Evolutionary conservation across 2,113 vertebrate species (phyloP).

Genomic region (Hassar affinis): DNA sequence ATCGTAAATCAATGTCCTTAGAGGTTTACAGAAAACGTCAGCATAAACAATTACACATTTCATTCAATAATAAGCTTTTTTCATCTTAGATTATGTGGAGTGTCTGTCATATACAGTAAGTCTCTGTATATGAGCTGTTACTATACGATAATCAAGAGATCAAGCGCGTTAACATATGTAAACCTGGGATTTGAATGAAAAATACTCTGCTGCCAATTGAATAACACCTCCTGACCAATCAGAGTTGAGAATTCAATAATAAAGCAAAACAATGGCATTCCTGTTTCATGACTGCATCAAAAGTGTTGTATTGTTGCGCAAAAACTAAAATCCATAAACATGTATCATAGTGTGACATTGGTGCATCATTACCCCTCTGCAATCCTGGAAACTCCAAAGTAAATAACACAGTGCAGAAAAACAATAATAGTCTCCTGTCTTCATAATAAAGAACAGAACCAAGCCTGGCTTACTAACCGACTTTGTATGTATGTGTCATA

Average conservation of each 20-base stretch:
- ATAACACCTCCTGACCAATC: background rate
- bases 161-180: background rate
- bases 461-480: slow-evolving; percentile 23
- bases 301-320: background rate
- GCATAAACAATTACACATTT: background rate
- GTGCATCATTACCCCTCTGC: background rate
- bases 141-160: background rate
- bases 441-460: slow-evolving; percentile 12
- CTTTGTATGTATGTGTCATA: slow-evolving; percentile 35
- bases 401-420: background rate
- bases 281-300: background rate
- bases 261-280: background rate
- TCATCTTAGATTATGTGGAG: background rate
- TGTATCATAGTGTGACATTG: background rate
- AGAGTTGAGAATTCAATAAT: background rate
- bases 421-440: slow-evolving; percentile 28
- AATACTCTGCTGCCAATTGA: background rate
- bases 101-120: background rate
- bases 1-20: background rate
- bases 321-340: background rate
- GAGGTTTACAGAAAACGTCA: background rate
- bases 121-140: background rate
- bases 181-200: background rate
- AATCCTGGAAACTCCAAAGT: background rate
- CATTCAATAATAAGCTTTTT: background rate